phyloP scores from a whole-genome alignment of 2,888 invertebrate species.

The Nyleta sp. region DNA sequence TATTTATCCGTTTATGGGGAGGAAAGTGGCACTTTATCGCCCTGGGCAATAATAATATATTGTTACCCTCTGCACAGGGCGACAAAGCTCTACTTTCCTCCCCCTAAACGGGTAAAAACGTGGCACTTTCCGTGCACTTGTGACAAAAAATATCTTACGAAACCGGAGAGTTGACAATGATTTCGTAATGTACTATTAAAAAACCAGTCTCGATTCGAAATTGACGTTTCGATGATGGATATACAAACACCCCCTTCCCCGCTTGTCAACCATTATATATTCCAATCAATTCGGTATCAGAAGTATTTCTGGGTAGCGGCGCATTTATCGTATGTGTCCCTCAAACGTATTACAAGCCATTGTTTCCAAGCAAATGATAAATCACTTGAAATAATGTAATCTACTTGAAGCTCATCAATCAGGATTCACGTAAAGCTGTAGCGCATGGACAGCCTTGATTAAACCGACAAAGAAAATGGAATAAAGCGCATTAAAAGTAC shows the following conservation, averaged over 20 bases:
- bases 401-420: slow-evolving; percentile 50
- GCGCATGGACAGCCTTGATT: slow-evolving; percentile 33
- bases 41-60: too few species aligned
- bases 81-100: too few species aligned
- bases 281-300: slow-evolving; percentile 25
- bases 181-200: too few species aligned
- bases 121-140: too few species aligned
- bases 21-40: too few species aligned
- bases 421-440: slow-evolving; percentile 33
- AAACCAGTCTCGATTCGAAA: too few species aligned
- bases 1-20: too few species aligned
- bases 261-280: slow-evolving; percentile 1
- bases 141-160: too few species aligned
- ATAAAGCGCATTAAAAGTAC: slow-evolving; percentile 13
- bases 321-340: slow-evolving; percentile 29
- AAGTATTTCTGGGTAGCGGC: slow-evolving; percentile 25
- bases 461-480: slow-evolving; percentile 31
- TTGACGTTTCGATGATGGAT: too few species aligned
- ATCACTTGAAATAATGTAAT: slow-evolving; percentile 55
- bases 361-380: slow-evolving; percentile 51
- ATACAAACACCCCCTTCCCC: neutral
- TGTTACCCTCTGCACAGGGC: too few species aligned
- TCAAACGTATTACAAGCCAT: slow-evolving; percentile 33
- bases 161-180: too few species aligned
- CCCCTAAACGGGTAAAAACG: too few species aligned